phyloP scores from a whole-genome alignment of 2,113 vertebrate species.

The Spheniscus mendiculus region DNA sequence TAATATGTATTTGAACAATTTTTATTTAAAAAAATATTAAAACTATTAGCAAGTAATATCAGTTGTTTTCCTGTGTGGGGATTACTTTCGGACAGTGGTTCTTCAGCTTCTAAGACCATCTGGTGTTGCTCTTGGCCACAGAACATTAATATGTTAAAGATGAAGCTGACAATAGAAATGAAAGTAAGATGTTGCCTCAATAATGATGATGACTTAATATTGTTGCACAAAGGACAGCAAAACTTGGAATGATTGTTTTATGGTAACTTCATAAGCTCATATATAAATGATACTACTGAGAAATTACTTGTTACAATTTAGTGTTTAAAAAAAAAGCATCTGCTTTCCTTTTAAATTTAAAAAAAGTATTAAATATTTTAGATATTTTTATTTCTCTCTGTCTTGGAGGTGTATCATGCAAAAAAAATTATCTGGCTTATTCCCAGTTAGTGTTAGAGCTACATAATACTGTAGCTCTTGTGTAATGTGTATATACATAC shows the following conservation, averaged over 20 bases:
- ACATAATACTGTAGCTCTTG: background rate
- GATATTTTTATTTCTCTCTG: background rate
- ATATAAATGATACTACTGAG: background rate
- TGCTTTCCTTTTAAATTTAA: background rate
- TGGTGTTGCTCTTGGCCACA: background rate
- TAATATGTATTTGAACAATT: background rate
- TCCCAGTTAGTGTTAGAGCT: background rate
- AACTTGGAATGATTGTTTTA: accelerated
- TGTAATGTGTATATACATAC: background rate
- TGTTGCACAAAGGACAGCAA: background rate
- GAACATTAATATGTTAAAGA: background rate
- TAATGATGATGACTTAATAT: background rate
- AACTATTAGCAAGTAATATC: too few species aligned
- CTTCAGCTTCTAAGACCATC: background rate
- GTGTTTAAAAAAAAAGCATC: background rate
- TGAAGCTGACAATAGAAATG: background rate
- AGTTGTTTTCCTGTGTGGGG: background rate
- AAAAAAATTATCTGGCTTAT: background rate
- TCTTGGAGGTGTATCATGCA: background rate
- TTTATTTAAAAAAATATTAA: background rate
- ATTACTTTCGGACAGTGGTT: background rate
- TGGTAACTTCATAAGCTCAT: background rate
- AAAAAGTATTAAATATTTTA: background rate
- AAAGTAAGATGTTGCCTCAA: background rate
- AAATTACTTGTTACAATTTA: background rate